These are phyloP conservation scores for Slavum lentiscoides DNA, from an alignment of 2,888 invertebrate genomes.

Conservation along the genomic window DNA sequence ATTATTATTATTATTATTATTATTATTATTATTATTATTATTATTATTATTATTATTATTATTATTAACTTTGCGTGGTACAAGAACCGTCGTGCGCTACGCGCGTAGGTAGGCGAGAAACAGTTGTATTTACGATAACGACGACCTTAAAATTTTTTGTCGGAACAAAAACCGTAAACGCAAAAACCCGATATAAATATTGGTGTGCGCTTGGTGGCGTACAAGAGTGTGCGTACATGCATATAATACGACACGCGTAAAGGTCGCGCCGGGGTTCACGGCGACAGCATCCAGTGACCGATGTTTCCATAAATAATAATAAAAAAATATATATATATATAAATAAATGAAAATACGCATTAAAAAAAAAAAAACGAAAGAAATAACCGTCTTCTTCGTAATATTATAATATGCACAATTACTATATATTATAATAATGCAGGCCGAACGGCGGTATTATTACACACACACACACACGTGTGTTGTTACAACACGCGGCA, in stretches of 20 bases:
- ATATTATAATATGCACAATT: conserved; percentile 35
- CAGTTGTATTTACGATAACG: conserved; percentile 35
- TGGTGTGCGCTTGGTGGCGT: no score
- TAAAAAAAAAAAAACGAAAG: background rate
- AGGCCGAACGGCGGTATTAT: background rate
- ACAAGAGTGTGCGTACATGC: background rate
- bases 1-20: no score
- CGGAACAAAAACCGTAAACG: conserved; percentile 3
- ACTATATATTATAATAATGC: conserved; percentile 21
- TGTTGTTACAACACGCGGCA: no score
- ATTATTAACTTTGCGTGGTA: conserved; percentile 32
- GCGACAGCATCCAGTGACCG: conserved; percentile 1
- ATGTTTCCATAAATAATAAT: conserved; percentile 42
- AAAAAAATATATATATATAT: background rate
- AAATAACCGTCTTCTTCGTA: conserved; percentile 5
- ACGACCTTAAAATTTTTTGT: conserved; percentile 39
- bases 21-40: no score
- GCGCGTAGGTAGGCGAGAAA: conserved; percentile 20
- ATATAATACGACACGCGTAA: background rate
- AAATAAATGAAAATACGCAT: conserved; percentile 1
- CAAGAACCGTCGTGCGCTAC: conserved; percentile 8
- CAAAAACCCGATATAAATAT: background rate
- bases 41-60: background rate
- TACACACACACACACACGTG: no score
- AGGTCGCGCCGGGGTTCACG: conserved; percentile 42